Percentiles rank a stretch among this genome's conserved stretches.
phyloP scores from a whole-genome alignment of 1,140 invertebrate species.

The Tenebrio molitor region DNA sequence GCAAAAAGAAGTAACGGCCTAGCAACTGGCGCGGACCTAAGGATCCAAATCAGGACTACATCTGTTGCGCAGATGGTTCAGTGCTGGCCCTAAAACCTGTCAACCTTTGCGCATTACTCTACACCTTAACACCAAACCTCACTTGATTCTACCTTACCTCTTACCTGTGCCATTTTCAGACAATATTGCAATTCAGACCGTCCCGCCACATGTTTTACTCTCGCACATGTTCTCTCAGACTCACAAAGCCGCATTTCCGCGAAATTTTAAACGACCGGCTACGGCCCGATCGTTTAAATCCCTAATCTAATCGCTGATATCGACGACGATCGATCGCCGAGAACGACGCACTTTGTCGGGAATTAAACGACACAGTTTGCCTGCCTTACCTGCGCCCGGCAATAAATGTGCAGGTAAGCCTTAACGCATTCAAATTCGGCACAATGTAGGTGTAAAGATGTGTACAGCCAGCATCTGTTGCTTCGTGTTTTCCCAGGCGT shows the following conservation, averaged over 20 bases:
- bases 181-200: constrained; percentile 41
- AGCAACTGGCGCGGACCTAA: constrained; percentile 55
- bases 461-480: constrained; percentile 46
- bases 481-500: constrained; percentile 43
- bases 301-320: neutral
- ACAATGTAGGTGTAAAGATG: constrained; percentile 47
- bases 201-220: constrained; percentile 29
- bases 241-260: constrained; percentile 23
- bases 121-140: constrained; percentile 55
- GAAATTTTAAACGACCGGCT: constrained; percentile 25
- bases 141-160: constrained; percentile 54
- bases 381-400: constrained; percentile 49
- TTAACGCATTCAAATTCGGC: constrained; percentile 45
- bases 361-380: too few relatives aligned
- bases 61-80: constrained; percentile 63
- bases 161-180: constrained; percentile 58
- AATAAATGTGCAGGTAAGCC: constrained; percentile 48
- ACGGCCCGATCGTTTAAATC: neutral
- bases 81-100: constrained; percentile 58
- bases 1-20: constrained; percentile 61
- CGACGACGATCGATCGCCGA: neutral
- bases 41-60: constrained; percentile 63
- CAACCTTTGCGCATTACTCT: constrained; percentile 46
- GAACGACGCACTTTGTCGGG: too few relatives aligned
- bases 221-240: constrained; percentile 33